Percentiles rank a stretch among this genome's conserved stretches.
Conservation (phyloP, 2,113 vertebrate genomes). For the Sorex araneus region DNA sequence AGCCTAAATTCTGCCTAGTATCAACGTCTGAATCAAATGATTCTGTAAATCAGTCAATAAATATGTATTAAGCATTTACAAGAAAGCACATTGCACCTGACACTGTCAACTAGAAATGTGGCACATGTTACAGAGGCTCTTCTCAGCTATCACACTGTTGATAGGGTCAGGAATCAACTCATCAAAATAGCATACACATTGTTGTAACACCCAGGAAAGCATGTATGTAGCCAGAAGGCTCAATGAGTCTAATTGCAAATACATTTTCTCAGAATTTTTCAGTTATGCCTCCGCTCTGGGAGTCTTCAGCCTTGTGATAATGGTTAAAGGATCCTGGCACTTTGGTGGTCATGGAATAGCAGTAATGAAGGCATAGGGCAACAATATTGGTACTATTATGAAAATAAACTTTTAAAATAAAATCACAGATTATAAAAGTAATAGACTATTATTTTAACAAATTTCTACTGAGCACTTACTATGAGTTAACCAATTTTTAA, state of each 20-base stretch:
- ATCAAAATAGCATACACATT: neutral
- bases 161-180: neutral
- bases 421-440: neutral
- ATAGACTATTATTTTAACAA: neutral
- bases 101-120: neutral
- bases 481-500: neutral
- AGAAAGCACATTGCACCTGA: neutral
- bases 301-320: no score
- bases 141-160: neutral
- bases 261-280: neutral
- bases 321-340: no score
- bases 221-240: no score
- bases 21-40: conserved; percentile 26
- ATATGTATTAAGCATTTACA: conserved; percentile 26
- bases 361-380: no score
- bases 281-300: neutral
- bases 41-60: conserved; percentile 5
- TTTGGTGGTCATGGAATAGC: no score
- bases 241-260: no score
- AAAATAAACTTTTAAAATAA: neutral
- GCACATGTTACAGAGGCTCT: neutral
- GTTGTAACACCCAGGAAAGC: neutral
- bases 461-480: neutral
- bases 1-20: conserved; percentile 9
- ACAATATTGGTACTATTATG: no score